Percentiles rank a stretch among this genome's conserved stretches.
Evolutionary conservation across 64 coral and sea anemone species (phyloP).

Genomic region (Pocillopora verrucosa): DNA sequence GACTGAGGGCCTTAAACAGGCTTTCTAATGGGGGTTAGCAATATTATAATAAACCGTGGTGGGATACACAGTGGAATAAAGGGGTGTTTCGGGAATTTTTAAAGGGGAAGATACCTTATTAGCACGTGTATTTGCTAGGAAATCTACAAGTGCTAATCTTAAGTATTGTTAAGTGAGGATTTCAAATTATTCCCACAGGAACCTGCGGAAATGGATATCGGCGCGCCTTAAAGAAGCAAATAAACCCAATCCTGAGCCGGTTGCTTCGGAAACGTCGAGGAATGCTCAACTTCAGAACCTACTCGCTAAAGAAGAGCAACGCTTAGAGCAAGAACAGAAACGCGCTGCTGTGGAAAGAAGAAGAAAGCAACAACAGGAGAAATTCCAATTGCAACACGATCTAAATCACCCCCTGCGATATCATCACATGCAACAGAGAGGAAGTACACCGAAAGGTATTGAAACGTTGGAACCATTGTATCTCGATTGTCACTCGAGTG

Average conservation of each 20-base stretch:
- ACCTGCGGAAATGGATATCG: slow-evolving; percentile 5
- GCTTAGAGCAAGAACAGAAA: slow-evolving; percentile 72
- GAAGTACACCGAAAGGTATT: slow-evolving; percentile 51
- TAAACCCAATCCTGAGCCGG: background rate
- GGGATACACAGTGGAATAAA: too few relatives aligned
- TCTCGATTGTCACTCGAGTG: too few relatives aligned
- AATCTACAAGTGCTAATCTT: too few relatives aligned
- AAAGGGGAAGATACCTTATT: too few relatives aligned
- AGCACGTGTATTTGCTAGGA: too few relatives aligned
- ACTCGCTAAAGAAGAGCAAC: slow-evolving; percentile 65
- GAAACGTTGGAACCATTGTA: too few relatives aligned
- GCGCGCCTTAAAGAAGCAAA: background rate
- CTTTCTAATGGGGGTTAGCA: too few relatives aligned
- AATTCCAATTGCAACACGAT: slow-evolving; percentile 74
- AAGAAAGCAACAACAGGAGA: slow-evolving; percentile 78
- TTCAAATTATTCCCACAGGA: background rate
- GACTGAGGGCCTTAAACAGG: too few relatives aligned
- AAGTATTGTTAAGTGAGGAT: too few relatives aligned
- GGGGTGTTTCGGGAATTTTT: too few relatives aligned
- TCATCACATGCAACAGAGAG: slow-evolving; percentile 47
- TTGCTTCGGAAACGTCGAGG: background rate
- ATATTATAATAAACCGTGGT: too few relatives aligned
- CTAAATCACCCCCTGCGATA: slow-evolving; percentile 73
- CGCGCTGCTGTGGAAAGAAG: slow-evolving; percentile 66
- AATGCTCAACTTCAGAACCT: slow-evolving; percentile 79